Base-by-base conservation (phyloP, 2,888 invertebrate genomes). In the Caenorhabditis uteleia region DNA sequence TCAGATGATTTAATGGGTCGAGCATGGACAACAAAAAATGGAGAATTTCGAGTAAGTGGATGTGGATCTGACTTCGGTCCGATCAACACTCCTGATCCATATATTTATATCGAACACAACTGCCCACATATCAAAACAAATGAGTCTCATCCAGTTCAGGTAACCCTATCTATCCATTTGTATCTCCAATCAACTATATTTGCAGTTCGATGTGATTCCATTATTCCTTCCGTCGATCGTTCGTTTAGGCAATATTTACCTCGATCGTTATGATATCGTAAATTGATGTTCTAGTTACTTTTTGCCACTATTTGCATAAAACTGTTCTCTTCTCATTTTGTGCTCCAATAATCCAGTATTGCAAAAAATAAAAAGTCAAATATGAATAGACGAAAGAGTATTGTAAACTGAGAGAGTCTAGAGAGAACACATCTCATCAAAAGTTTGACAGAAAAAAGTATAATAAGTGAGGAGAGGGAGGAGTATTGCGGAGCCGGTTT, bases 1-100 rank as follows among this genome's bases (percentile, higher is more conserved):
- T 49, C 57, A 8, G 68, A 74, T 18, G 74, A 74, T 49, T 46
- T 70, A 10, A 70, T 74, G 64, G 74, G 74, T 1, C 42, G 74
- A 18, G 70, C 74, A 0, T 74, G 74, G 74, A 54, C 66, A 29
- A 53, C 53, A 38, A 31, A 29, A 18, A 38, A 46, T 18, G 74
- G 74, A 18, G 26, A 62, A 3, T 74, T 48, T 55, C 20, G 31
- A 59, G 74, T 74, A 0, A 68, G 67, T 31, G 74, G 74, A 10
- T 74, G 74, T 48, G 74, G 70, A 6, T 66, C 66, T n/a, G 74
- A 74, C 31, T 70, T 74, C 27, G 74, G 74, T 4, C 74, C 74
- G 10, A 50, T 74, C 26, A 74, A 74, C 40, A 70, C 68, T 8
- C 74, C 74, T 0, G 74, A 74, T 20, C 70, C 67, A 5, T 74